Base-by-base conservation (phyloP, 2,797 vertebrate genomes). In the Mormyrops boulengeri region DNA sequence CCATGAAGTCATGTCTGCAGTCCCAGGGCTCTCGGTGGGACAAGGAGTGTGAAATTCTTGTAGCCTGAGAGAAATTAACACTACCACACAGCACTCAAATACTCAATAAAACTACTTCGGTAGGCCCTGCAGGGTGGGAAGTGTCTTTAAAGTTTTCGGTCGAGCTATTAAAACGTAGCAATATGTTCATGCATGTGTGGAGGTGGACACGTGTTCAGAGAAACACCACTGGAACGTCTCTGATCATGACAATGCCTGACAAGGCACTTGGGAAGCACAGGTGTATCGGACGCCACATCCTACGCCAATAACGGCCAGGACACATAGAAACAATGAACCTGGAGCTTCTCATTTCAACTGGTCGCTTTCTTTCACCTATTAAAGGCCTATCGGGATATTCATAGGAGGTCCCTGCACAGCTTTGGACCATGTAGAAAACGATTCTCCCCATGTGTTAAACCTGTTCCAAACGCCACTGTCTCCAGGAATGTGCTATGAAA, bases 391-490 rank as follows among this genome's bases (percentile, higher is more conserved):
- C 17, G 2, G 53, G 53, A 57, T 26, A 86, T 22, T 62, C 14
- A 19, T 60, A 0, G 14, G 44, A 26, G 53, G 60, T 89, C 89
- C 90, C 91, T 85, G 87, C 88, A 88, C 50, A 80, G 87, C 91
- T 92, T 90, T 90, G 85, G 89, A 22, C 86, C 85, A 88, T 22
- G 14, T 55, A 55, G 91, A 92, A 89, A 7, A 90, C 89, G 88
- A 90, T 91, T 89, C 66, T n/a, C 0, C 88, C 47, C 89, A 66
- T n/a, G 88, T 92, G 92, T 92, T 92, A 88, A 91, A 89, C 89
- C 91, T 89, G 88, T 86, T 11, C 86, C 91, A 93, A 92, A 92
- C 17, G 92, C 93, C 92, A 93, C 92, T 92, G 93, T 95, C 93
- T 30, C 8, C 89, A 90, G 90, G 90, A 92, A 93, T 93, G 89